Conservation (phyloP, 2,888 invertebrate genomes). For the Trimorus sp. region DNA sequence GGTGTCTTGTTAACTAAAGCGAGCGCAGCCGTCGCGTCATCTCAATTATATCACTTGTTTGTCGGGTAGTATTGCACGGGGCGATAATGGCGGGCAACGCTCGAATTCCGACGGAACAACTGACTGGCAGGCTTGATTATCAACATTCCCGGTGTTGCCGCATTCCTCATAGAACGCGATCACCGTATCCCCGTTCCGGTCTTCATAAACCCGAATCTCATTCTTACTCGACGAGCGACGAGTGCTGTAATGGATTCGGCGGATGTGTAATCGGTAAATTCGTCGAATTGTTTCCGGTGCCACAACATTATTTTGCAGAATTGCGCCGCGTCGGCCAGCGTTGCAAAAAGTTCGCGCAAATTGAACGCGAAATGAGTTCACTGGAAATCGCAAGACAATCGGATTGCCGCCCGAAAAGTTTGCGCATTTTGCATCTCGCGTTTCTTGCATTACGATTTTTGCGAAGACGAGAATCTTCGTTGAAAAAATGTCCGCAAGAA, state of each 20-base stretch:
- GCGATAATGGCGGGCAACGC: constrained; percentile 36
- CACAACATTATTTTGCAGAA: neutral
- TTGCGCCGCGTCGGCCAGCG: neutral
- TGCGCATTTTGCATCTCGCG: too few species aligned
- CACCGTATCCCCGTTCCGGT: constrained; percentile 27
- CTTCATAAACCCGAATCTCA: constrained; percentile 48
- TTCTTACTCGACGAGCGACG: constrained; percentile 25
- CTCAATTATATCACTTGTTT: constrained; percentile 46
- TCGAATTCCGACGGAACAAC: constrained; percentile 46
- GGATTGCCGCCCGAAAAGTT: too few species aligned
- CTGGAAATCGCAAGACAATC: too few species aligned
- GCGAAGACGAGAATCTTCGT: too few species aligned
- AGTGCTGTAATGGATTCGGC: constrained; percentile 32
- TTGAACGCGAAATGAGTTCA: too few species aligned
- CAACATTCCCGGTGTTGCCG: constrained; percentile 52
- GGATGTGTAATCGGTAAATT: constrained; percentile 36
- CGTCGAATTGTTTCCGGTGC: constrained; percentile 20
- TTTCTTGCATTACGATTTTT: too few species aligned
- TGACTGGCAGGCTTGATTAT: constrained; percentile 52
- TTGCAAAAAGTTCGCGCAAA: too few species aligned
- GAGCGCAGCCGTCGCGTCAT: constrained; percentile 31
- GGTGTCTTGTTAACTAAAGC: constrained; percentile 46
- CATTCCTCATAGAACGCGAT: constrained; percentile 51
- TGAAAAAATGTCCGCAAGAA: too few species aligned
- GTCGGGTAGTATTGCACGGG: constrained; percentile 25